Conservation (phyloP, 64 coral and sea anemone genomes). For the Stylophora pistillata region DNA sequence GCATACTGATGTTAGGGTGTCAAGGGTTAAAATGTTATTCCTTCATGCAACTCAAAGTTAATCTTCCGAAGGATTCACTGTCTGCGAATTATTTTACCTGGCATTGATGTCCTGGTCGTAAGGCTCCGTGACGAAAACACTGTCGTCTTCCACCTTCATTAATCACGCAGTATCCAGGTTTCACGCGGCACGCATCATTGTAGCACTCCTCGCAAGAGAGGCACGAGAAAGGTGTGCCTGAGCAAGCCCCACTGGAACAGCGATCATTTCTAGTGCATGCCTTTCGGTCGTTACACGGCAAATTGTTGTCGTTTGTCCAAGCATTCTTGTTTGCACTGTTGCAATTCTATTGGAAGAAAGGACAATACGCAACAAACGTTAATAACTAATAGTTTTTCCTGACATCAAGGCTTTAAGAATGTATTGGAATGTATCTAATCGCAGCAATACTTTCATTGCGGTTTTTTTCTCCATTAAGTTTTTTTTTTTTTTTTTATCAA, state of each 20-base stretch:
- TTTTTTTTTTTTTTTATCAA: too few relatives aligned
- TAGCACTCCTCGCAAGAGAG: slow-evolving; percentile 58
- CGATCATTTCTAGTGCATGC: slow-evolving; percentile 65
- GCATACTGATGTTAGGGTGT: not conserved
- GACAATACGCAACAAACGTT: not conserved
- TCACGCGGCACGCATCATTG: slow-evolving; percentile 64
- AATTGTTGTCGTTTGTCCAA: slow-evolving; percentile 66
- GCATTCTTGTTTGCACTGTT: slow-evolving; percentile 20
- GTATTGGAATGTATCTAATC: too few relatives aligned
- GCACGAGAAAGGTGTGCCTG: slow-evolving; percentile 69
- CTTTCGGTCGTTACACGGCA: slow-evolving; percentile 54
- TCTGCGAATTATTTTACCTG: slow-evolving; percentile 38
- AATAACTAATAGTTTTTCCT: not conserved
- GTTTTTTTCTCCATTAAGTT: not conserved
- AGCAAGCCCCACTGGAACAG: slow-evolving; percentile 42
- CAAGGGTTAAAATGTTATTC: not conserved
- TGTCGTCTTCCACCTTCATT: slow-evolving; percentile 20
- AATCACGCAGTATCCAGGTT: slow-evolving; percentile 69
- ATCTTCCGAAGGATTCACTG: not conserved
- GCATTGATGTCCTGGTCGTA: slow-evolving; percentile 75
- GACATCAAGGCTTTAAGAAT: too few relatives aligned
- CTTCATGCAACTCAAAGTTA: not conserved
- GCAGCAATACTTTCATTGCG: not conserved
- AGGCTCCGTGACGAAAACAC: slow-evolving; percentile 45
- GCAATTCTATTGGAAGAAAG: slow-evolving; percentile 28